These are phyloP conservation scores for Dipus sagitta DNA, from an alignment of 2,797 vertebrate genomes.

Conservation along the genomic window DNA sequence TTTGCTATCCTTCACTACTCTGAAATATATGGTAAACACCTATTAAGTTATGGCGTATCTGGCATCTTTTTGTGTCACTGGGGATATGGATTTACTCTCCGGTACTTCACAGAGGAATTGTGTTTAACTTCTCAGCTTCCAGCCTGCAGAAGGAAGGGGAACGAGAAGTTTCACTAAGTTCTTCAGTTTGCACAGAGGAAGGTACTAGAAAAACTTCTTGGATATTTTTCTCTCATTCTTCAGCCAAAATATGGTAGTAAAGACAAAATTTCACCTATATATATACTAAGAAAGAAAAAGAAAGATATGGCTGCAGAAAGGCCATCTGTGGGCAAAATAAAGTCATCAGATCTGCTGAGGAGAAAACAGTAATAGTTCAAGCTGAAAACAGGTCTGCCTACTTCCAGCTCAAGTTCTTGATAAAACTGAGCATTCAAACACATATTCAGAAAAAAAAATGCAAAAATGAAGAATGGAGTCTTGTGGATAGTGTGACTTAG, in stretches of 20 bases:
- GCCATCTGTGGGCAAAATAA: not conserved
- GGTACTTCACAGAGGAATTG: no score
- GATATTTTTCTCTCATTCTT: no score
- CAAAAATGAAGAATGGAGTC: not conserved
- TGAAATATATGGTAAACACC: not conserved
- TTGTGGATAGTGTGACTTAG: not conserved
- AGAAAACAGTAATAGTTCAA: not conserved
- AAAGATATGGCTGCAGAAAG: not conserved
- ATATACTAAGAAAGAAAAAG: not conserved
- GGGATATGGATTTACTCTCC: not conserved
- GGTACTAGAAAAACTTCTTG: no score
- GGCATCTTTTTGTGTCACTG: not conserved
- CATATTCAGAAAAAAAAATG: not conserved
- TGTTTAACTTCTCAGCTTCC: no score
- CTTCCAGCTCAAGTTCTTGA: not conserved
- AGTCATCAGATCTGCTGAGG: not conserved
- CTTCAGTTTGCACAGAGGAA: no score
- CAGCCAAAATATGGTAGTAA: no score
- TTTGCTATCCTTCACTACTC: not conserved
- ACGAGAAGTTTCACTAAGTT: no score
- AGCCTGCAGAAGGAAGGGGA: no score
- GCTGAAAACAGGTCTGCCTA: not conserved
- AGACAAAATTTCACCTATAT: not conserved
- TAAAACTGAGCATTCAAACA: no score
- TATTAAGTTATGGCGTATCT: not conserved